A percentile compares a stretch with the other conserved stretches of the same genome.
Conservation (phyloP, 2,888 invertebrate genomes). For the Cosmia pyralina region DNA sequence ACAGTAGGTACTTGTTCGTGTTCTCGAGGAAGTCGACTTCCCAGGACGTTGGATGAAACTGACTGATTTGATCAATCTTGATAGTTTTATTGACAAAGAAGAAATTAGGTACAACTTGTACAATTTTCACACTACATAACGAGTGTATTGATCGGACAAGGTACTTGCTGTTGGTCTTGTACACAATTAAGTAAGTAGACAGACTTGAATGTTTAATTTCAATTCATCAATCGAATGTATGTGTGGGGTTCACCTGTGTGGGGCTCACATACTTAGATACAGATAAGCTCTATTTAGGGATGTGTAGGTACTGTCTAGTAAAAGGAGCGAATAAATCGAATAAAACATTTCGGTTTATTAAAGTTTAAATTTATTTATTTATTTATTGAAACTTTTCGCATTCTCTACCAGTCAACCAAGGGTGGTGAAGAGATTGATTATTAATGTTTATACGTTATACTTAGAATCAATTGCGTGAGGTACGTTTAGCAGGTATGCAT, state of each 20-base stretch:
- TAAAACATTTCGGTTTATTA: constrained; percentile 12
- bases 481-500: background rate
- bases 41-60: constrained; percentile 67
- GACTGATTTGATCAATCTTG: constrained; percentile 9
- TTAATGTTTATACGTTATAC: constrained; percentile 5
- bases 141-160: constrained; percentile 1
- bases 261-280: constrained; percentile 22
- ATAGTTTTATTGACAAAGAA: constrained; percentile 19
- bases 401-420: no score
- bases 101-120: background rate
- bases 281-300: constrained; percentile 30
- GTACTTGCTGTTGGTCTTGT: constrained; percentile 9
- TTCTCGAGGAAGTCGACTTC: constrained; percentile 65
- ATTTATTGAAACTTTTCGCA: no score
- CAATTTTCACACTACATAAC: background rate
- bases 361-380: background rate
- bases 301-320: constrained; percentile 1
- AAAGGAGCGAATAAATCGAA: constrained; percentile 14
- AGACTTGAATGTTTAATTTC: constrained; percentile 60
- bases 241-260: background rate
- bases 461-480: background rate
- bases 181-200: constrained; percentile 38
- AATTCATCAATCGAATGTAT: constrained; percentile 40
- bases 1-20: constrained; percentile 59
- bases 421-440: no score